Conservation (phyloP, 2,113 vertebrate species). For the Grammomys dolichurus region DNA sequence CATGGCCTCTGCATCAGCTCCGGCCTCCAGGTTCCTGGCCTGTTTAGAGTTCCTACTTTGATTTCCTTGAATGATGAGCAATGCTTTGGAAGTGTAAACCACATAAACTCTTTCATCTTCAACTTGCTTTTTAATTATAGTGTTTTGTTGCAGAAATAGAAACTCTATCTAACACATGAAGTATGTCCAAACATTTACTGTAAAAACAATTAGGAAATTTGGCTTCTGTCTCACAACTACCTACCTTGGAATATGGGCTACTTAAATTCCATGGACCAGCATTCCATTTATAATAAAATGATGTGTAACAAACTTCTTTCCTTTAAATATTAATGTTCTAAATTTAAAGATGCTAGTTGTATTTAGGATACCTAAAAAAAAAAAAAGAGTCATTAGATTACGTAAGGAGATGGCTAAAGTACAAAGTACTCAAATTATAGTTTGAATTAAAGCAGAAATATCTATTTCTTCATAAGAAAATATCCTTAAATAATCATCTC, state of each 20-base stretch:
- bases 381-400: slow-evolving; percentile 11
- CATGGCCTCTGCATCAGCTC: neutral
- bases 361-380: neutral
- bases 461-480: neutral
- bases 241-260: neutral
- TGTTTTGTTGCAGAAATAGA: neutral
- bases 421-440: neutral
- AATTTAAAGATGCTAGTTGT: slow-evolving; percentile 32
- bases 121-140: neutral
- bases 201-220: slow-evolving; percentile 24
- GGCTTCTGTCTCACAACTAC: neutral
- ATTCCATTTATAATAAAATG: neutral
- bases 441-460: slow-evolving; percentile 1
- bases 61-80: neutral
- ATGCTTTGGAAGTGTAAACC: neutral
- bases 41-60: neutral
- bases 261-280: neutral
- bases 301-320: neutral
- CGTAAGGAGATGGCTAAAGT: neutral
- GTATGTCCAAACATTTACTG: neutral
- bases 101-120: neutral
- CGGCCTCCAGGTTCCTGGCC: neutral
- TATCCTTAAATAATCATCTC: neutral
- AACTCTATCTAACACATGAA: neutral
- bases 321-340: neutral